A percentile compares a stretch with the other conserved stretches of the same genome.
phyloP scores from a whole-genome alignment of 2,888 invertebrate genomes.

The Xanthorhoe designata region DNA sequence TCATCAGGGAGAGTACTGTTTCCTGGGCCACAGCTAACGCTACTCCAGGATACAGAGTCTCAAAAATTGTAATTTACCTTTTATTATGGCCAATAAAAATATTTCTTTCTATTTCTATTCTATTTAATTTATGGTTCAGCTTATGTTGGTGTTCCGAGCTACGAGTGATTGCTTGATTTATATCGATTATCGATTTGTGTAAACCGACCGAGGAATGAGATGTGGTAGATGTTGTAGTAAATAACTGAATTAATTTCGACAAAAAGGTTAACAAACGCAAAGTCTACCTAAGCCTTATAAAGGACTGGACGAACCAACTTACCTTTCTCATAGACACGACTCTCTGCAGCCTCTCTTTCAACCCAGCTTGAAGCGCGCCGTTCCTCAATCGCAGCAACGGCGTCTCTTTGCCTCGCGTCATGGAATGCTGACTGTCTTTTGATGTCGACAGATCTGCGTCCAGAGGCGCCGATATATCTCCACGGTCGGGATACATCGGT shows the following conservation, averaged over 20 bases:
- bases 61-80: no score
- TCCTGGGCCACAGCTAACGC: no score
- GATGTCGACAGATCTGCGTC: constrained; percentile 64
- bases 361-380: constrained; percentile 88
- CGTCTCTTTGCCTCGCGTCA: constrained; percentile 61
- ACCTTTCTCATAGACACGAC: constrained; percentile 81
- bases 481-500: constrained; percentile 86
- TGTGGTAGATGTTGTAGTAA: neutral
- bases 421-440: constrained; percentile 56
- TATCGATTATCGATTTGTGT: no score
- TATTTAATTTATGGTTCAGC: no score
- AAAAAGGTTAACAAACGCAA: neutral
- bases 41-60: no score
- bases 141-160: no score
- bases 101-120: no score
- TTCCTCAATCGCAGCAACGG: constrained; percentile 87
- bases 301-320: constrained; percentile 26
- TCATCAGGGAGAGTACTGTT: no score
- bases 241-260: neutral
- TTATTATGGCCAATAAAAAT: no score
- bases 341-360: constrained; percentile 85
- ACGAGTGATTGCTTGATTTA: no score
- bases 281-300: neutral
- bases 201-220: no score
- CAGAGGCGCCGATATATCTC: constrained; percentile 75